Conservation (phyloP, 1,140 invertebrate genomes). For the Megalonaias nervosa region DNA sequence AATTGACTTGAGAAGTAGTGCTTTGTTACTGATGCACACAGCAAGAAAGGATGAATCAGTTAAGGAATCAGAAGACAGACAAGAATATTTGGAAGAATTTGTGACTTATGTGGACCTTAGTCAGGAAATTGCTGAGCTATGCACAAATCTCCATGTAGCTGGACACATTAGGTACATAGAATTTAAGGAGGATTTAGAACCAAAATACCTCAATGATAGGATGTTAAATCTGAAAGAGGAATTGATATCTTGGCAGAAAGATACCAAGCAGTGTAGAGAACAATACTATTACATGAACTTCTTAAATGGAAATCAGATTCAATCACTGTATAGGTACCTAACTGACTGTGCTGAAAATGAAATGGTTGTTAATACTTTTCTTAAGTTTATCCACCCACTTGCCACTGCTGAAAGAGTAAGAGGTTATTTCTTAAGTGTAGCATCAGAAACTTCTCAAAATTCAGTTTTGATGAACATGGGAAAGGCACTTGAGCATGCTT, state of each 20-base stretch:
- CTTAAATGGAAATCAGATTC: conserved; percentile 10
- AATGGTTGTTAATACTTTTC: not conserved
- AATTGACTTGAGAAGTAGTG: conserved; percentile 35
- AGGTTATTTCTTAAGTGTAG: not conserved
- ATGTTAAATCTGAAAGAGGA: not conserved
- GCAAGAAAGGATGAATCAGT: too few species aligned
- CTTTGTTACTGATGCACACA: not conserved
- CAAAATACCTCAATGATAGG: not conserved
- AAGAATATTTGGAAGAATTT: conserved; percentile 16
- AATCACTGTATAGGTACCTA: conserved; percentile 1
- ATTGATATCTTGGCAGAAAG: not conserved
- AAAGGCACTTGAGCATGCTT: too few species aligned
- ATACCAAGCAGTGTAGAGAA: not conserved
- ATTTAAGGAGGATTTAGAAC: not conserved
- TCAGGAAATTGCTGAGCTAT: conserved; percentile 9
- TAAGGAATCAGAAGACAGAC: too few species aligned
- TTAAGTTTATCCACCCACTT: conserved; percentile 21
- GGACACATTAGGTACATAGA: conserved; percentile 24
- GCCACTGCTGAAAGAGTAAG: not conserved
- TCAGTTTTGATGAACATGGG: not conserved
- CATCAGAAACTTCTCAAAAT: not conserved
- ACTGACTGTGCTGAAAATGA: not conserved
- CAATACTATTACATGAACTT: conserved; percentile 32
- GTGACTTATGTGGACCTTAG: conserved; percentile 15
- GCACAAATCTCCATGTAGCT: conserved; percentile 12